Percentiles rank a stretch among this genome's conserved stretches.
phyloP scores from a whole-genome alignment of 2,113 vertebrate species.

The Gymnarchus niloticus region DNA sequence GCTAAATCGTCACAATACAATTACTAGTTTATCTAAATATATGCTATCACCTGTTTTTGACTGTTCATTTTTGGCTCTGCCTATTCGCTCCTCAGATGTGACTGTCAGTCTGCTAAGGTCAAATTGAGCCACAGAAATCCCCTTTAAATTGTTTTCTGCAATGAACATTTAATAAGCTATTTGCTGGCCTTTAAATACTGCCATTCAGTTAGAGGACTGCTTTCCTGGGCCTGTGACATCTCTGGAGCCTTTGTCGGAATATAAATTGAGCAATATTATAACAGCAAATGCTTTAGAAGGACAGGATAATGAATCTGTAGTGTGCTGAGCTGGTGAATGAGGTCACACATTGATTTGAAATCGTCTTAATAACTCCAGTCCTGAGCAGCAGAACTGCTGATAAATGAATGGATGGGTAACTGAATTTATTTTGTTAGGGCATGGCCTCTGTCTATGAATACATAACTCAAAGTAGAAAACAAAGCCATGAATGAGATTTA shows the following conservation, averaged over 20 bases:
- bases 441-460: background rate
- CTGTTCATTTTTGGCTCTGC: slow-evolving; percentile 35
- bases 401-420: slow-evolving; percentile 64
- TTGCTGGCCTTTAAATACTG: slow-evolving; percentile 80
- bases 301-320: slow-evolving; percentile 55
- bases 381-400: slow-evolving; percentile 87
- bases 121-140: slow-evolving; percentile 65
- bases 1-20: background rate
- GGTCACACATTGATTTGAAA: slow-evolving; percentile 87
- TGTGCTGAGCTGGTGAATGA: slow-evolving; percentile 84
- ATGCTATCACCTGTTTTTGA: background rate
- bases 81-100: slow-evolving; percentile 72
- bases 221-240: slow-evolving; percentile 51
- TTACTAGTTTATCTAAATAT: background rate
- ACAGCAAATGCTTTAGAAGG: slow-evolving; percentile 76
- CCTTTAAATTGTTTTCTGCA: slow-evolving; percentile 74
- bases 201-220: slow-evolving; percentile 73
- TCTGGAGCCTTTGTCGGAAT: slow-evolving; percentile 82
- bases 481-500: background rate
- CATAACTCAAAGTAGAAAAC: background rate
- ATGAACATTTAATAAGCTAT: slow-evolving; percentile 71
- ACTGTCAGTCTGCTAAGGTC: slow-evolving; percentile 65
- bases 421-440: slow-evolving; percentile 8
- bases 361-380: slow-evolving; percentile 88
- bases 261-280: slow-evolving; percentile 97